phyloP scores from a whole-genome alignment of 2,113 vertebrate species.

The zebrafish (Danio rerio) region GRCz12tu NC_133193.1:1559501-1560000 shows the following conservation, averaged over 20 bases:
- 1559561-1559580: too few species aligned
- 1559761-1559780: constrained; percentile 29
- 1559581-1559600: too few species aligned
- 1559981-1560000: constrained; percentile 90
- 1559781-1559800: constrained; percentile 59
- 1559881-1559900: neutral
- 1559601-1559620: too few species aligned
- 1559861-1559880: neutral
- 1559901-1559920: constrained; percentile 58
- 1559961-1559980: neutral
- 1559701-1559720: neutral
- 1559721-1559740: neutral
- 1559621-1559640: too few species aligned
- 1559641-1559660: too few species aligned
- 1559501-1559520: too few species aligned
- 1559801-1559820: constrained; percentile 48
- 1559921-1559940: neutral
- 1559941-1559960: too few species aligned
- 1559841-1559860: constrained; percentile 25
- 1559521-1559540: too few species aligned
- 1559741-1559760: constrained; percentile 2
- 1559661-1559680: too few species aligned
- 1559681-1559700: neutral
- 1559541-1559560: too few species aligned
- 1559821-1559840: constrained; percentile 49